Evolutionary conservation across 2,113 vertebrate genomes (phyloP).

Genomic region (Helogale parvula): DNA sequence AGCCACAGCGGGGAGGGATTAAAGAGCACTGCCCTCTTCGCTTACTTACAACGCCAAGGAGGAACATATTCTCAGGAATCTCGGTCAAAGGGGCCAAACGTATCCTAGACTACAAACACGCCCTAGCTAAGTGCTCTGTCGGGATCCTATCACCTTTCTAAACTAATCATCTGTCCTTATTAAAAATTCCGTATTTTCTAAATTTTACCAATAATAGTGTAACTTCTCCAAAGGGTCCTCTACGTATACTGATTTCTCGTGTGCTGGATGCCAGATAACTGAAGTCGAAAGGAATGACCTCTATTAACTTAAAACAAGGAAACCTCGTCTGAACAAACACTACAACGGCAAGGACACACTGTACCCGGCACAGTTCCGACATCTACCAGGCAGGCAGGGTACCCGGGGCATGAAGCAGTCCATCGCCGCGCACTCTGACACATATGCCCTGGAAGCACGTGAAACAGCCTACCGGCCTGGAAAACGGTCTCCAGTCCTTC

Average conservation of each 20-base stretch:
- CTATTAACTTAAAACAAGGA: constrained; percentile 6
- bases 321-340: not conserved
- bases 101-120: not conserved
- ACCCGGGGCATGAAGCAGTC: not conserved
- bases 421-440: not conserved
- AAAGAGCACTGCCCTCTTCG: not conserved
- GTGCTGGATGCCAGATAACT: not conserved
- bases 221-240: not conserved
- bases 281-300: not conserved
- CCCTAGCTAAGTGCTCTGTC: not conserved
- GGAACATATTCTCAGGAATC: not conserved
- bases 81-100: not conserved
- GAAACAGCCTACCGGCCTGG: not conserved
- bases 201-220: not conserved
- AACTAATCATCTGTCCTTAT: not conserved
- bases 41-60: not conserved
- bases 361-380: not conserved
- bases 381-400: not conserved
- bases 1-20: not conserved
- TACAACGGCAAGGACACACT: not conserved
- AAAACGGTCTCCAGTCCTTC: not conserved
- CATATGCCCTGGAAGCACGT: not conserved
- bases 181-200: not conserved
- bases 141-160: not conserved
- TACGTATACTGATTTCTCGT: not conserved